Percentiles rank a stretch among this genome's conserved stretches.
These are phyloP conservation scores for Toxotes lorentzi DNA, from an alignment of 2,797 vertebrate species.

Conservation along the genomic window DNA sequence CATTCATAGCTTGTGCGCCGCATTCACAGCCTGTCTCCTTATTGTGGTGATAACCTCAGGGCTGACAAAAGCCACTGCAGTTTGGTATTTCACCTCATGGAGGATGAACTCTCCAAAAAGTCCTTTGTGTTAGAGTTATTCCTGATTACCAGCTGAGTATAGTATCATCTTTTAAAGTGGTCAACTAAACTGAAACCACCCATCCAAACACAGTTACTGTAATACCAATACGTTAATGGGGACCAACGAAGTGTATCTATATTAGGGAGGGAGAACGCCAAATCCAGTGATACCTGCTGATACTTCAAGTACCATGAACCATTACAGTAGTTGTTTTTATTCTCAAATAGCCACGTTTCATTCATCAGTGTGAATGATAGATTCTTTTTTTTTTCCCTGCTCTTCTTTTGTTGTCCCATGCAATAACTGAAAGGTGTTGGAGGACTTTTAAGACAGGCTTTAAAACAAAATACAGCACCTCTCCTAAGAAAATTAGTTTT, in stretches of 20 bases:
- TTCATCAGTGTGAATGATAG: background rate
- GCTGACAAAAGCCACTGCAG: conserved; percentile 28
- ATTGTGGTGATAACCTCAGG: conserved; percentile 41
- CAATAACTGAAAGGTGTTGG: background rate
- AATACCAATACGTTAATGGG: background rate
- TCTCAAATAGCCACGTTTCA: background rate
- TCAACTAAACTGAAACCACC: background rate
- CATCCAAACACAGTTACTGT: background rate
- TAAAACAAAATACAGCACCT: too few species aligned
- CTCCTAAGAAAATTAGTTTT: background rate
- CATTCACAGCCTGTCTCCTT: conserved; percentile 35
- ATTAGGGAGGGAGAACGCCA: background rate
- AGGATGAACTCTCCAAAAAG: conserved; percentile 10
- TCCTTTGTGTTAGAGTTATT: background rate
- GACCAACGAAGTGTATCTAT: background rate
- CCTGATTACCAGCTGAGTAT: conserved; percentile 1
- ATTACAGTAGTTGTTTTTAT: background rate
- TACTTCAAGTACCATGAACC: background rate
- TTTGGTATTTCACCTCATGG: conserved; percentile 24
- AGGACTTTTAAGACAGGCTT: background rate
- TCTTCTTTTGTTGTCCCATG: background rate
- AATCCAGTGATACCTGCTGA: background rate
- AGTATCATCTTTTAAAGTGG: background rate
- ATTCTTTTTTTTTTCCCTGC: background rate
- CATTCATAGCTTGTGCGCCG: background rate